A percentile compares a stretch with the other conserved stretches of the same genome.
These are phyloP conservation scores for Pomatorhinus ruficollis DNA, from an alignment of 2,113 vertebrate genomes.

Conservation along the genomic window DNA sequence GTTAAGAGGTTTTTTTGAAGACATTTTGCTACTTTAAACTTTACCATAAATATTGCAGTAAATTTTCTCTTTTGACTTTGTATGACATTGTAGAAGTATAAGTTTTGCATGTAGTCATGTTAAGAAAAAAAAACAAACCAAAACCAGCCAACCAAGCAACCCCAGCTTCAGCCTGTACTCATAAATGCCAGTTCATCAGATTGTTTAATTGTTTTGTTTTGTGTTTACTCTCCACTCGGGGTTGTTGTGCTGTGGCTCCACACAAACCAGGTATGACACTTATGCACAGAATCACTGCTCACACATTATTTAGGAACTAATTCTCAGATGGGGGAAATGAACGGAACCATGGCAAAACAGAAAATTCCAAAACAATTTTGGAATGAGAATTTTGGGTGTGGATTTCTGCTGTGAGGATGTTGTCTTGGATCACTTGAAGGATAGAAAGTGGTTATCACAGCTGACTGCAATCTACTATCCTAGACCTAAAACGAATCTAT, in stretches of 20 bases:
- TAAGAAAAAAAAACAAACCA: neutral
- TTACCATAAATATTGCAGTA: neutral
- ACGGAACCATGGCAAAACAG: neutral
- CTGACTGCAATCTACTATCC: neutral
- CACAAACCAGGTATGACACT: neutral
- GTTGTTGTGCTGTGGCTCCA: rapidly evolving
- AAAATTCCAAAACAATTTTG: neutral
- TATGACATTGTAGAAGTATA: neutral
- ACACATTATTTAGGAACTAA: neutral
- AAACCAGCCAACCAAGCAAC: neutral
- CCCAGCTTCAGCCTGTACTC: neutral
- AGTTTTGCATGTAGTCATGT: neutral
- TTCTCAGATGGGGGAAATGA: neutral
- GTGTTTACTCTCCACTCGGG: rapidly evolving
- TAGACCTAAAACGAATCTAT: neutral
- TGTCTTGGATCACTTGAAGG: neutral
- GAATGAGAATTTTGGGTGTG: neutral
- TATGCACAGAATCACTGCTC: neutral
- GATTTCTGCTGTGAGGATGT: neutral
- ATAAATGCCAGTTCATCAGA: rapidly evolving
- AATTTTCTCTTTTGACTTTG: neutral
- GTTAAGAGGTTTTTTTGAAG: neutral
- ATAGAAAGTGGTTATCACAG: neutral
- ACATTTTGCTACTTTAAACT: neutral
- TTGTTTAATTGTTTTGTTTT: neutral